Evolutionary conservation across 2,888 invertebrate genomes (phyloP).

Genomic region (Apamea epomidion): DNA sequence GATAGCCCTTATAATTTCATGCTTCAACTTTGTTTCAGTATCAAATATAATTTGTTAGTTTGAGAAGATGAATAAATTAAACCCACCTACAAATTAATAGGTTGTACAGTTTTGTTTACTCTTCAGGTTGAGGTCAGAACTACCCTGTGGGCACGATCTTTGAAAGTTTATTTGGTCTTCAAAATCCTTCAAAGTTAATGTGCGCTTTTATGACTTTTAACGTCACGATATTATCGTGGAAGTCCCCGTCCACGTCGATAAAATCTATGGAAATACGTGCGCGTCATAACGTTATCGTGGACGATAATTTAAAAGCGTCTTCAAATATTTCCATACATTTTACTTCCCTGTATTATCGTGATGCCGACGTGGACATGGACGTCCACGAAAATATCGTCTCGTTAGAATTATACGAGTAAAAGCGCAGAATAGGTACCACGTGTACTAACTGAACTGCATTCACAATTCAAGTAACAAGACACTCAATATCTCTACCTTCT

Average conservation of each 20-base stretch:
- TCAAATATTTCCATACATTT: not conserved
- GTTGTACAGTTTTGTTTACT: conserved; percentile 4
- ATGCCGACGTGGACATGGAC: no score
- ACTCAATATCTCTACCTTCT: not conserved
- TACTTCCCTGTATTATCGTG: no score
- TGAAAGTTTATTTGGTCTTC: not conserved
- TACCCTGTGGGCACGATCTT: not conserved
- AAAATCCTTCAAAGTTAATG: not conserved
- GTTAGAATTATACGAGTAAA: not conserved
- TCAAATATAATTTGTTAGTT: conserved; percentile 30
- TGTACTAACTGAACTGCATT: not conserved
- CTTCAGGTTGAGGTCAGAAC: not conserved
- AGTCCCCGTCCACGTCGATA: no score
- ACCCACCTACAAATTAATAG: not conserved
- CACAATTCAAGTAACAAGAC: not conserved
- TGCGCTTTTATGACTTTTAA: not conserved
- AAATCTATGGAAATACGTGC: not conserved
- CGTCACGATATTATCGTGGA: not conserved
- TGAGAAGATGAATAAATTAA: conserved; percentile 26
- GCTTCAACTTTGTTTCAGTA: conserved; percentile 55
- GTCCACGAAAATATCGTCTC: not conserved
- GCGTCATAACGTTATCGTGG: not conserved
- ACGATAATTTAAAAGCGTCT: not conserved
- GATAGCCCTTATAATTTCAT: conserved; percentile 67
- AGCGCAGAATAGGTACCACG: not conserved